phyloP scores from a whole-genome alignment of 2,888 invertebrate species.

The Anthoptus insignis region DNA sequence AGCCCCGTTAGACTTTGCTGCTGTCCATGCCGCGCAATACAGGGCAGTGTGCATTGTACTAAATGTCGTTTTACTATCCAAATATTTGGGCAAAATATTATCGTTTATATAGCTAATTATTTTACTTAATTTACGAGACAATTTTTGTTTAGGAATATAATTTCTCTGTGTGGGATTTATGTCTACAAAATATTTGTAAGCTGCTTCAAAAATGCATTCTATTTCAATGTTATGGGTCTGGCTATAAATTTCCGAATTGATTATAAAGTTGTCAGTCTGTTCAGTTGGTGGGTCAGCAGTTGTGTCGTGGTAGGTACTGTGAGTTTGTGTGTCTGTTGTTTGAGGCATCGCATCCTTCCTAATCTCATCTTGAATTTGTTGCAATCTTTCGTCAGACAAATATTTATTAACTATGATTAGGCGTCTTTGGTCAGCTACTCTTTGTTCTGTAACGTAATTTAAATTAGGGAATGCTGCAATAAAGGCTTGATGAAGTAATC shows the following conservation, averaged over 20 bases:
- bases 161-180: constrained; percentile 1
- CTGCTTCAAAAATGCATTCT: neutral
- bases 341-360: neutral
- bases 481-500: constrained; percentile 26
- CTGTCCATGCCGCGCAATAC: neutral
- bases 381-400: neutral
- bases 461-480: constrained; percentile 29
- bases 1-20: neutral
- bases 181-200: constrained; percentile 2
- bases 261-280: neutral
- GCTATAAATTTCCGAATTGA: neutral
- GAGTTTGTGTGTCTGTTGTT: neutral
- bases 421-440: constrained; percentile 41
- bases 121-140: neutral
- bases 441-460: constrained; percentile 40
- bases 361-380: neutral
- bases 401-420: constrained; percentile 41
- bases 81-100: neutral
- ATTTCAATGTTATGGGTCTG: neutral
- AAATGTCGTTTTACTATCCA: neutral
- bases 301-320: neutral
- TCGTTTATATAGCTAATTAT: neutral
- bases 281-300: neutral
- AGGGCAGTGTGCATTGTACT: neutral
- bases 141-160: constrained; percentile 15